Evolutionary conservation across 2,113 vertebrate species (phyloP).

Genomic region (Dascyllus trimaculatus): DNA sequence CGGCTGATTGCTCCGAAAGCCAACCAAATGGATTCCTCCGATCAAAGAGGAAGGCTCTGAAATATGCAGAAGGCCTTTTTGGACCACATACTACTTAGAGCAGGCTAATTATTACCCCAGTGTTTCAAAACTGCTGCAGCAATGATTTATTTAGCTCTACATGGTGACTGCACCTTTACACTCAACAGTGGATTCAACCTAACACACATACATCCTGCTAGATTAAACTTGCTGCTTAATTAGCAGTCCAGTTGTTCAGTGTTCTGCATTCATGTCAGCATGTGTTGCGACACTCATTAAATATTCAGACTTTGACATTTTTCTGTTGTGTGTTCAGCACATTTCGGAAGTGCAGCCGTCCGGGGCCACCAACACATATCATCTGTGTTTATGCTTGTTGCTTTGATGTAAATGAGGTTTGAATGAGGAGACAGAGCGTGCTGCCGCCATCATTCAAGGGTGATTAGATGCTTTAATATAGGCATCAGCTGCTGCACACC

Average conservation of each 20-base stretch:
- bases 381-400: constrained; percentile 61
- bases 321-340: constrained; percentile 41
- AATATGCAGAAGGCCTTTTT: too few relatives aligned
- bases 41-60: too few relatives aligned
- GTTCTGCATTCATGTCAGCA: constrained; percentile 42
- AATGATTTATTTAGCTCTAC: constrained; percentile 4
- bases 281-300: constrained; percentile 53
- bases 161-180: background rate
- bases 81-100: too few relatives aligned
- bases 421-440: constrained; percentile 55
- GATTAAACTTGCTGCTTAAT: constrained; percentile 49
- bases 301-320: constrained; percentile 66
- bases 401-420: constrained; percentile 65
- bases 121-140: background rate
- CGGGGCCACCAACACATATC: constrained; percentile 50
- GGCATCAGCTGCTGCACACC: constrained; percentile 71
- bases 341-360: constrained; percentile 31
- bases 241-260: constrained; percentile 40
- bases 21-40: too few relatives aligned
- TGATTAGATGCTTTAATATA: constrained; percentile 78
- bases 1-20: too few relatives aligned
- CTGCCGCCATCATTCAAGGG: constrained; percentile 62
- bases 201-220: constrained; percentile 13
- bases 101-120: background rate
- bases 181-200: background rate